Conservation (phyloP, 1,140 invertebrate genomes). For the Odontomachus brunneus region DNA sequence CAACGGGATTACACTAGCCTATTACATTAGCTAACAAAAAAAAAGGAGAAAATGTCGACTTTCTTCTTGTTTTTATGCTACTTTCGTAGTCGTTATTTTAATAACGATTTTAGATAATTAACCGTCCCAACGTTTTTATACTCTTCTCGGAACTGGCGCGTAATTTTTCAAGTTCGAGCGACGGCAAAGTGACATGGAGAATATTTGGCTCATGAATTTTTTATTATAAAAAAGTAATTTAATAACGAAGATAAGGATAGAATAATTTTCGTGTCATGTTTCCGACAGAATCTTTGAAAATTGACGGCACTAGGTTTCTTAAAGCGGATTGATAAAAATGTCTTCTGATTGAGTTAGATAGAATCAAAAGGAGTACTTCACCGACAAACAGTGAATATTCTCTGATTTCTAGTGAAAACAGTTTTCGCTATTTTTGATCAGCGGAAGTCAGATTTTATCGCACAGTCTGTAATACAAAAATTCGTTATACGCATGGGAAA, state of each 20-base stretch:
- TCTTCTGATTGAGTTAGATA: no score
- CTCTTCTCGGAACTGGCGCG: no score
- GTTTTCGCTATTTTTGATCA: no score
- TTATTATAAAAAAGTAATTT: neutral
- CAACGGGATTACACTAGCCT: neutral
- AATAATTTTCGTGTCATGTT: no score
- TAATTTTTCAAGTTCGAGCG: neutral
- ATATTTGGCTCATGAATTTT: neutral
- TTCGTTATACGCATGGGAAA: no score
- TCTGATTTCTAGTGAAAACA: no score
- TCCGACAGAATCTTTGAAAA: neutral
- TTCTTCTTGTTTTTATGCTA: neutral
- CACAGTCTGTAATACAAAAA: no score
- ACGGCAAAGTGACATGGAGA: neutral
- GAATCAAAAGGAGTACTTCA: no score
- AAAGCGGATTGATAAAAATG: no score
- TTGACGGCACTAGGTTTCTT: neutral
- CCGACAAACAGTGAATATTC: no score
- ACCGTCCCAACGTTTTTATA: neutral
- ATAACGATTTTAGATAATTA: neutral
- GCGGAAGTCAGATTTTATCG: no score
- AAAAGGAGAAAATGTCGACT: neutral
- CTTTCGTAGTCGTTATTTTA: neutral
- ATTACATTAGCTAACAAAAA: slow-evolving; percentile 1
- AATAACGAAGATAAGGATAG: neutral